Conservation (phyloP, 1,140 invertebrate genomes). For the Brachionus koreanus region DNA sequence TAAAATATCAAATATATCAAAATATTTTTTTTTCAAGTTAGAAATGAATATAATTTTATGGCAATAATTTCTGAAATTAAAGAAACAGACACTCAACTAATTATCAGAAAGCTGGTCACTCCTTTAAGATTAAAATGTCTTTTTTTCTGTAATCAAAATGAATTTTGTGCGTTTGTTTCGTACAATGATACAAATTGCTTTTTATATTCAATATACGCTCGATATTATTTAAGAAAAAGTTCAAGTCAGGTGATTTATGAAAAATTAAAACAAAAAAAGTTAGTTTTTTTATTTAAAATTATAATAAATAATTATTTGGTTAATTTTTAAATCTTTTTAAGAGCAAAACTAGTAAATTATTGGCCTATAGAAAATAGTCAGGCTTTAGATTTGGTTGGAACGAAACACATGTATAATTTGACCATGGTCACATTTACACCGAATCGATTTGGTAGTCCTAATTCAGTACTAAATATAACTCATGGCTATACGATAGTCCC, state of each 20-base stretch:
- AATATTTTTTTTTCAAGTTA: too few species aligned
- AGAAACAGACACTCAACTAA: too few species aligned
- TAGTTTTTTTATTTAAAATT: neutral
- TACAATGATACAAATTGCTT: neutral
- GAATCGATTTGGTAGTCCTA: neutral
- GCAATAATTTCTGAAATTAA: too few species aligned
- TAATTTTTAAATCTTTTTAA: neutral
- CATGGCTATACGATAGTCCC: neutral
- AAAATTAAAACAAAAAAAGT: neutral
- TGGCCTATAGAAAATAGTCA: neutral
- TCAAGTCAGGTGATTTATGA: neutral
- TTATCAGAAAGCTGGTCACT: too few species aligned
- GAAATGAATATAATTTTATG: too few species aligned
- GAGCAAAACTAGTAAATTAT: neutral
- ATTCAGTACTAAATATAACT: neutral
- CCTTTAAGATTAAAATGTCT: neutral
- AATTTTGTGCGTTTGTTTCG: neutral
- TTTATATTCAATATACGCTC: neutral
- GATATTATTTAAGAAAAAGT: neutral
- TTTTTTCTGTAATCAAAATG: neutral
- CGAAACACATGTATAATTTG: neutral
- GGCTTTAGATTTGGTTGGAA: neutral
- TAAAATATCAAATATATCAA: too few species aligned
- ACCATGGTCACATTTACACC: neutral
- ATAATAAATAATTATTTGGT: neutral